Evolutionary conservation across 1,140 invertebrate genomes (phyloP), one percentile per base, ranked within the genome.

Genomic region (Brachionus manjavacas): DNA sequence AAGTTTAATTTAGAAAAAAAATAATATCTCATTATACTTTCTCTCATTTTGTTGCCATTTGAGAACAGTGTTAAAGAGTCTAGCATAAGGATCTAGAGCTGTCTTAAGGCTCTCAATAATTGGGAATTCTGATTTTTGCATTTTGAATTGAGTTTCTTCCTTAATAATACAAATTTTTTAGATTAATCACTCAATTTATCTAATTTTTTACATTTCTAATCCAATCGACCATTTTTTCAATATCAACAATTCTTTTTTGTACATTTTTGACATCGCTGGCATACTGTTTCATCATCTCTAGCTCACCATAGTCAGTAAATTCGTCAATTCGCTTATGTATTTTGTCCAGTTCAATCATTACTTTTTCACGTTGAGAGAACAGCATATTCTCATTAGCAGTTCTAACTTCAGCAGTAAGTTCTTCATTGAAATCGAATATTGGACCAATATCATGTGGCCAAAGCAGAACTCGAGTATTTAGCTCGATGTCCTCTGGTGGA

Each of bases 391-490:
- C 94, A 93, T 78, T 93, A 86, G 88, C 89, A 28, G 86, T 76
- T 79, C 89, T 87, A 78, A 89, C 89, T 16, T 76, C 81, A 12
- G 85, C 86, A 83, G 89, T 89, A 2, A 84, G 28, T 41, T 84
- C 83, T 43, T 84, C 83, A 28, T 84, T 84, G 3, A 28, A 20
- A 43, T 84, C 83, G 74, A 97, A 93, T 4, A 96, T 93, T 16
- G 91, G 91, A 86, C 95, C 94, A 92, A 97, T 94, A 86, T 96
- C 94, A 64, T 93, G 92, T 0, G 95, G 95, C 94, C 95, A 96
- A 31, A 94, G 92, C 88, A 96, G 94, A 25, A 95, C 93, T 84
- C 94, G 91, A 11, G 92, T 92, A 89, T 95, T 96, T 52, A 96
- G 89, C 81, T 93, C 91, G 76, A 96, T 93, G 86, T 96, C 94